A percentile compares a stretch with the other conserved stretches of the same genome.
Conservation (phyloP, 2,888 invertebrate genomes). For the Sthenelais limicola region DNA sequence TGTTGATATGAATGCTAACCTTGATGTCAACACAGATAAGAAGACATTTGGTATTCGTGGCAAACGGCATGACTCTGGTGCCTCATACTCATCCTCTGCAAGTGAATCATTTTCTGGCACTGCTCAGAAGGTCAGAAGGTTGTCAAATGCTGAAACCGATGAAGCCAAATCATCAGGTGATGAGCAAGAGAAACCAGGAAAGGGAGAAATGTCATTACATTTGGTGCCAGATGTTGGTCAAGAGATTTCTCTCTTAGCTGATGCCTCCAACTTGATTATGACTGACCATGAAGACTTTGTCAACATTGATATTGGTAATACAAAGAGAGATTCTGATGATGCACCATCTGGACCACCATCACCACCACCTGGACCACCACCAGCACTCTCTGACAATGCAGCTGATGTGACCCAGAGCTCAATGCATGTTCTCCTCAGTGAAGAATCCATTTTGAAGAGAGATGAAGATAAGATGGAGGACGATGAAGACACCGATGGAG, state of each 20-base stretch:
- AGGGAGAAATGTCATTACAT: too few species aligned
- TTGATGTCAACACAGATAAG: too few species aligned
- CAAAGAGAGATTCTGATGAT: neutral
- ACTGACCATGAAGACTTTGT: slow-evolving; percentile 17
- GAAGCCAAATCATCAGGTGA: too few species aligned
- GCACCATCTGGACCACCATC: neutral
- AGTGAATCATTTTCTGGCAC: too few species aligned
- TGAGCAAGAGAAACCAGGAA: too few species aligned
- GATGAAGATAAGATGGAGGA: neutral
- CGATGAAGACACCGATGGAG: neutral
- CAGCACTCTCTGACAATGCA: neutral
- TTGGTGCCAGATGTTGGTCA: slow-evolving; percentile 4
- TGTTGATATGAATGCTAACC: too few species aligned
- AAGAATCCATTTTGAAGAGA: slow-evolving; percentile 32
- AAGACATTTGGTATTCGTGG: too few species aligned
- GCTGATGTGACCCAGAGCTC: slow-evolving; percentile 31
- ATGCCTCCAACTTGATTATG: neutral
- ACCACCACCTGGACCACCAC: neutral
- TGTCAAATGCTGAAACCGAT: too few species aligned
- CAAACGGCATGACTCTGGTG: too few species aligned
- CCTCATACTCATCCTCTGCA: too few species aligned
- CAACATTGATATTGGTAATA: neutral
- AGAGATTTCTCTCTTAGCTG: neutral
- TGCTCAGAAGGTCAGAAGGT: too few species aligned
- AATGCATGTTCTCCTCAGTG: slow-evolving; percentile 25